phyloP scores from a whole-genome alignment of 2,797 vertebrate species.

The Sebastes oblongus region DNA sequence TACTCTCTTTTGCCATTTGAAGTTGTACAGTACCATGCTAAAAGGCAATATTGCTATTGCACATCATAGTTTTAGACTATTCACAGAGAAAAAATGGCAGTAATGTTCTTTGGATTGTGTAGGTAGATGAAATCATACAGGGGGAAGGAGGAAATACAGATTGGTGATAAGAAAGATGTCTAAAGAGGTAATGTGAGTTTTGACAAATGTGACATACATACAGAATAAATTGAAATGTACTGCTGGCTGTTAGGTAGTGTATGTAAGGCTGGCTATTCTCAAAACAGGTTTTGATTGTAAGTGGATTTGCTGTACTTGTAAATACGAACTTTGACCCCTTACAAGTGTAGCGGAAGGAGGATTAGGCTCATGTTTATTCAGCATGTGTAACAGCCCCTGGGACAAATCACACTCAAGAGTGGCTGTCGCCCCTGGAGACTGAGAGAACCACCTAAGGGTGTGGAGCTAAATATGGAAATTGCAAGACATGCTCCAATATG shows the following conservation, averaged over 20 bases:
- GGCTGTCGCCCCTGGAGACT: constrained; percentile 76
- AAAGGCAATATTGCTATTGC: background rate
- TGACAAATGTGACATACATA: background rate
- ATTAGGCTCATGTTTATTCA: constrained; percentile 81
- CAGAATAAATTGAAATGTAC: background rate
- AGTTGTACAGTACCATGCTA: background rate
- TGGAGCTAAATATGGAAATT: constrained; percentile 79
- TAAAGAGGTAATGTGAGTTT: background rate
- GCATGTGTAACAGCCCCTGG: constrained; percentile 71
- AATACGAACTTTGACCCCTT: constrained; percentile 75
- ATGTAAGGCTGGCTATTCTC: constrained; percentile 8
- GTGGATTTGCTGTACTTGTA: constrained; percentile 75
- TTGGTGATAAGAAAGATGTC: background rate
- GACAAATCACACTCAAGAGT: constrained; percentile 77
- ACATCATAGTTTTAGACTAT: background rate
- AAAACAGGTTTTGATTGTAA: constrained; percentile 69
- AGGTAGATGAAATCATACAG: background rate
- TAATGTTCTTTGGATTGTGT: background rate
- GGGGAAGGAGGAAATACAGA: background rate
- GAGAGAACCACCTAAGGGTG: constrained; percentile 69
- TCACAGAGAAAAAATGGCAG: background rate
- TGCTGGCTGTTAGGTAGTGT: background rate
- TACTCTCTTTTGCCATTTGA: constrained; percentile 13
- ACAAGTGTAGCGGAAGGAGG: constrained; percentile 76
- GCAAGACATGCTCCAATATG: constrained; percentile 68